Base-by-base conservation (phyloP, 2,113 vertebrate species). In the Ramphastos sulfuratus region DNA sequence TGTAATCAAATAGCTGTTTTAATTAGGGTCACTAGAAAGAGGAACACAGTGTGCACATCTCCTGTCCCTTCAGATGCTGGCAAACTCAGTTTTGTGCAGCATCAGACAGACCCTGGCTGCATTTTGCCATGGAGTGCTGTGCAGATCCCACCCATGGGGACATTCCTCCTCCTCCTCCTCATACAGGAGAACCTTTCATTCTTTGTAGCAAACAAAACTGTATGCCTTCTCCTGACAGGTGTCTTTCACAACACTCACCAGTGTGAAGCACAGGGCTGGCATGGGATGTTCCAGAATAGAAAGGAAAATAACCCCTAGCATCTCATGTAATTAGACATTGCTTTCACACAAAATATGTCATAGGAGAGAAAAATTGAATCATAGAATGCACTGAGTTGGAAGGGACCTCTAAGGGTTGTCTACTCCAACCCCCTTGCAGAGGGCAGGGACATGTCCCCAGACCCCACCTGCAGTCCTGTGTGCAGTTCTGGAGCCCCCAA, bases 1-100 rank as follows among this genome's bases (percentile, higher is more conserved):
- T 59, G 44, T 84, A 87, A 85, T 89, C 71, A 82, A 83, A 86
- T 39, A 74, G 6, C 6, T 89, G 23, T 10, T 83, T 89, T 81
- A 85, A 90, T 92, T 48, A 76, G 5, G 21, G 54, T 15, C 39
- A 81, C 37, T 70, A n/a, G 73, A 79, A 83, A 30, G 15, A 83
- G 14, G 8, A 58, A 35, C 46, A 50, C 4, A 72, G 48, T 4
- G 4, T 85, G 37, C 9, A 80, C 76, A 67, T 33, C 50, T 69
- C 37, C 37, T 39, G 37, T 39, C 37, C 37, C 37, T 39, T 73
- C 1, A 1, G 24, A 33, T 69, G 10, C 42, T 1, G 0, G 1
- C 11, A 15, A 72, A 66, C 27, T 5, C 1, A 0, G 8, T 67
- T 66, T 64, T 3, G 1, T 19, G 33, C 21, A 85, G 37, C 61